Base-by-base conservation (phyloP, 2,888 invertebrate genomes). In the Oxytorus armatus region DNA sequence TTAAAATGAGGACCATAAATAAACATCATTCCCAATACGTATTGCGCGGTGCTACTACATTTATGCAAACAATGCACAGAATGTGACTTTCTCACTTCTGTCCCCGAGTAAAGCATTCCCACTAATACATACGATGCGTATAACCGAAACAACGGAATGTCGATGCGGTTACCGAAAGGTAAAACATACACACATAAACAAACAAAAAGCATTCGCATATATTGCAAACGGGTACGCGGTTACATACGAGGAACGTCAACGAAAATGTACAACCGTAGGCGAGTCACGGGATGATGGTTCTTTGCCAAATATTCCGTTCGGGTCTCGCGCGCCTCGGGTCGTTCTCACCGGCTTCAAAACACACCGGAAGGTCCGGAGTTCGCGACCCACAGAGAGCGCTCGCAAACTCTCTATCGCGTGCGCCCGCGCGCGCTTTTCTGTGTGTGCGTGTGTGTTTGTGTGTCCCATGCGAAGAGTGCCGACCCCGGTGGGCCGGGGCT, bases 271-370 rank as follows among this genome's bases (percentile, higher is more conserved):
- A 36, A 3, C 36, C 36, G 44, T 42, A 39, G n/a, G 21, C 18
- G 21, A 57, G 53, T 8, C 63, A 63, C 61, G 42, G 36, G 23
- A 57, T 14, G 75, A 79, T 73, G 81, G 72, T 75, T 77, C 81
- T 81, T 83, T 86, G 88, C 87, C 88, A 88, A 90, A 90, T 88
- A 90, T 88, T 89, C 87, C n/a, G n/a, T n/a, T n/a, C n/a, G n/a
- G n/a, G 36, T 36, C 75, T 76, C 65, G 61, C 73, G 79, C 73
- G 53, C 73, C 61, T 66, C 66, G 74, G 78, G 59, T 77, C 72
- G 73, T 39, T 79, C 65, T 74, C 68, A 70, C 57, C 77, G 78
- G 72, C 81, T n/a, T n/a, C n/a, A n/a, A n/a, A n/a, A n/a, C n/a
- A n/a, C 83, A 83, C 85, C 88, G 86, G 87, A 88, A 88, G 89